Evolutionary conservation across 2,797 vertebrate species (phyloP), one percentile per base, ranked within the genome.

Genomic region (Neoniphon sammara): DNA sequence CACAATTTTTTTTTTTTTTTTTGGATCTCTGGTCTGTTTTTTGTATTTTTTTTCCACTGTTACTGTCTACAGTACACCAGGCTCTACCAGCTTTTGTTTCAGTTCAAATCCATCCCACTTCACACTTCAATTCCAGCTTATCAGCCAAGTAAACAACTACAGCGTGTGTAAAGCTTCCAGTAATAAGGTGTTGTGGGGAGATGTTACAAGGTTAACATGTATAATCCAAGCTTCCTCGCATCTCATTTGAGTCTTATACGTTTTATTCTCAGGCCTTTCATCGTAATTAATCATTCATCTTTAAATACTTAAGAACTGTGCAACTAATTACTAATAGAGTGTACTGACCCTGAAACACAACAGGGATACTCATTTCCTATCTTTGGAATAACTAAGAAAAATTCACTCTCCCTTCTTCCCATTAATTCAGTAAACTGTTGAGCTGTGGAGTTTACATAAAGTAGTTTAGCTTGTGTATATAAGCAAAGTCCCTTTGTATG

Each of bases 391-490:
- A 11, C 21, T 7, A 30, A 25, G 14, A 78, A 54, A 67, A 58
- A 58, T 75, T 49, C 34, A 47, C 73, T 69, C 60, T 39, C 15
- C 15, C 58, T 58, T 57, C 57, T 69, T 72, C 44, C 1, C 23
- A 53, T 86, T 78, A 84, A 88, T 83, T 80, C 52, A 52, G 70
- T 49, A 30, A 72, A 53, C 62, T 54, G 21, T 69, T 67, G 52
- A 78, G 62, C 76, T 18, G 11, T 46, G 50, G 72, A 68, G 58
- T 72, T 75, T 66, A 71, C 21, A 75, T 70, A 55, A 78, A 78
- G 77, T 77, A 83, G 72, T 85, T 86, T 70, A 84, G 80, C 81
- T 84, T 86, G 79, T 89, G 65, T 75, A 64, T 78, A 72, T 73
- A 83, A 66, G 72, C 73, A 76, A 77, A 56, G 53, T 82, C 73